These are phyloP conservation scores for Chloroceryle amazona DNA, from an alignment of 2,797 vertebrate genomes.

Conservation along the genomic window DNA sequence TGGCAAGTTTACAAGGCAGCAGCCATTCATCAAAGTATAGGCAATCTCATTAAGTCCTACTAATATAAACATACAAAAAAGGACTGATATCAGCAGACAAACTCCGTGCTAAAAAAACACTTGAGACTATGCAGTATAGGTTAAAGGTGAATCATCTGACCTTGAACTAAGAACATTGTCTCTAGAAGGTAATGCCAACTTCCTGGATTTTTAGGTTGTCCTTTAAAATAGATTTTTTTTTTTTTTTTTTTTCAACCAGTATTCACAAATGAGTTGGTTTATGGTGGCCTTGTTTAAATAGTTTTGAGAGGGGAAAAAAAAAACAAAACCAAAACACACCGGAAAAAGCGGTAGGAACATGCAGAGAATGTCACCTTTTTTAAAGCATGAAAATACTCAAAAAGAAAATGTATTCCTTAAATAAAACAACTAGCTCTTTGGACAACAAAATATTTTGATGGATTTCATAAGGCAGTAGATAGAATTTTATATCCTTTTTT, in stretches of 20 bases:
- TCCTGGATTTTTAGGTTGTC: background rate
- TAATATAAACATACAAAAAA: constrained; percentile 11
- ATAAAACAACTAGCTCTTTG: background rate
- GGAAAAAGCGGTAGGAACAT: background rate
- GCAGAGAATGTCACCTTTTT: background rate
- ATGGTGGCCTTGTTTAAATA: background rate
- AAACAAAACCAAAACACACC: background rate
- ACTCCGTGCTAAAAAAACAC: background rate
- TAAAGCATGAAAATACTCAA: background rate
- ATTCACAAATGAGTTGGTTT: background rate
- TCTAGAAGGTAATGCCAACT: background rate
- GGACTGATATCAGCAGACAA: background rate
- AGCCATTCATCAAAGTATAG: constrained; percentile 32
- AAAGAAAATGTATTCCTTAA: background rate
- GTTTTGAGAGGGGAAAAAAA: background rate
- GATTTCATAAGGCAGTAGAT: background rate
- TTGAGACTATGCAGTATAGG: background rate
- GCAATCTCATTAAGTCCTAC: background rate
- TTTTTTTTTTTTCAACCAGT: background rate
- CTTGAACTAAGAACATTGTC: background rate
- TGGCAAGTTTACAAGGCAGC: background rate
- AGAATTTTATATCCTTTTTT: background rate
- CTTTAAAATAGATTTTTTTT: background rate
- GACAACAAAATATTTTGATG: background rate
- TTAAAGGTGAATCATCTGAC: background rate